Evolutionary conservation across 1,140 invertebrate species (phyloP).

Genomic region (Cotesia glomerata): DNA sequence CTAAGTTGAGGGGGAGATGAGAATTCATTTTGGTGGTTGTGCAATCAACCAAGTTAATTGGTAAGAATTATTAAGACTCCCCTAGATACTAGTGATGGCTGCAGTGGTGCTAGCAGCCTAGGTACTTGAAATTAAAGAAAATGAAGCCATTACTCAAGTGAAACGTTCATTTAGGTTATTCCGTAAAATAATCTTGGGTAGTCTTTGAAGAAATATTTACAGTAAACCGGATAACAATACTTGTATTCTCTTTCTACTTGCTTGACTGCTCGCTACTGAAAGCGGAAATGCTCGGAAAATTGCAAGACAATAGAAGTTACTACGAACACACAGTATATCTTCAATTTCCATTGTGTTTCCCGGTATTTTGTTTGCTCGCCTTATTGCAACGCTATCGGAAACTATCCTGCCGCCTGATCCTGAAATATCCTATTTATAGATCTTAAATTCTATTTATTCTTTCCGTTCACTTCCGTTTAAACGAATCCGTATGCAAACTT

Average conservation of each 20-base stretch:
- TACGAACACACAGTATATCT: neutral
- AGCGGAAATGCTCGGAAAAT: neutral
- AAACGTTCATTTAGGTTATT: neutral
- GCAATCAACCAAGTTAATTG: slow-evolving; percentile 21
- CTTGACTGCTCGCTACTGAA: neutral
- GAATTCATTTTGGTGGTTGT: slow-evolving; percentile 4
- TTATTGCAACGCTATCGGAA: slow-evolving; percentile 22
- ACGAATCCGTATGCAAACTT: neutral
- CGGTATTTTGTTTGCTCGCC: neutral
- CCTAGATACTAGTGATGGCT: neutral
- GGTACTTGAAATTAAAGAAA: neutral
- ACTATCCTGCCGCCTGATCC: slow-evolving; percentile 14
- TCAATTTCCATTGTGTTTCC: neutral
- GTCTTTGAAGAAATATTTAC: neutral
- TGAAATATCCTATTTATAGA: slow-evolving; percentile 15
- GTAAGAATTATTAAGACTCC: slow-evolving; percentile 3
- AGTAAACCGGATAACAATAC: neutral
- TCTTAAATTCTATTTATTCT: neutral
- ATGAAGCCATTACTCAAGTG: neutral
- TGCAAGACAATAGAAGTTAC: neutral
- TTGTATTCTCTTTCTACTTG: neutral
- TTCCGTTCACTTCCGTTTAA: neutral
- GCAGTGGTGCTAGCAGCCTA: too few relatives aligned
- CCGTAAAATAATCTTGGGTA: neutral
- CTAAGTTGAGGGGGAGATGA: neutral